Evolutionary conservation across 2,113 vertebrate species (phyloP).

Genomic region (Poecile atricapillus): DNA sequence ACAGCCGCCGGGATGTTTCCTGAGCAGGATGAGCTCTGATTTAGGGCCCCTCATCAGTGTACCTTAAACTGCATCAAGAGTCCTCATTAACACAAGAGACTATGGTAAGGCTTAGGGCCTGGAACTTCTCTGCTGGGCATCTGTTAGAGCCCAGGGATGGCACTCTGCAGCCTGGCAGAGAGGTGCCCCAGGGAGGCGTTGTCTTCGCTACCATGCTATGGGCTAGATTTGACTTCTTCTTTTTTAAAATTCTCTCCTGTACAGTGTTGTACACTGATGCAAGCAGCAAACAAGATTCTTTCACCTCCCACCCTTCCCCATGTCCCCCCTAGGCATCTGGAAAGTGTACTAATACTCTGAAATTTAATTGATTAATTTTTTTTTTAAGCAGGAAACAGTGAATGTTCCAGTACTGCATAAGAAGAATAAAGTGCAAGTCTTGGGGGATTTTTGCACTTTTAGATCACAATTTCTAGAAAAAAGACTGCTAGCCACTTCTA

Average conservation of each 20-base stretch:
- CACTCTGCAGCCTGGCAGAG: conserved; percentile 53
- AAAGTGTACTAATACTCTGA: not conserved
- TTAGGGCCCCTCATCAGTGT: conserved; percentile 76
- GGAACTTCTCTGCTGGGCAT: conserved; percentile 73
- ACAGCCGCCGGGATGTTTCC: conserved; percentile 48
- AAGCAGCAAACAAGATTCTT: not conserved
- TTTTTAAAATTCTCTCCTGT: not conserved
- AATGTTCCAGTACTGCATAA: not conserved
- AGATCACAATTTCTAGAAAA: not conserved
- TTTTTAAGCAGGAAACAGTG: not conserved
- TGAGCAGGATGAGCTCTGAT: conserved; percentile 64
- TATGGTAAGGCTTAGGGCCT: conserved; percentile 61
- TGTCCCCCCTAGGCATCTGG: accelerated
- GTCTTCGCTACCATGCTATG: not conserved
- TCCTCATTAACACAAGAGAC: conserved; percentile 81
- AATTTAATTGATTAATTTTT: not conserved
- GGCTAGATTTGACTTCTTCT: conserved; percentile 33
- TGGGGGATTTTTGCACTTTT: not conserved
- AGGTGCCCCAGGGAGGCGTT: conserved; percentile 61
- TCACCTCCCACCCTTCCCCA: not conserved
- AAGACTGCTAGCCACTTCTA: not conserved
- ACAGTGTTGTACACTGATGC: not conserved
- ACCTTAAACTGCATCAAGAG: conserved; percentile 80
- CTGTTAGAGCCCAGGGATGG: conserved; percentile 63
- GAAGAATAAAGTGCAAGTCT: not conserved